A percentile compares a stretch with the other conserved stretches of the same genome.
These are phyloP conservation scores for Acipenser ruthenus DNA, from an alignment of 2,797 vertebrate species.

Conservation along the genomic window DNA sequence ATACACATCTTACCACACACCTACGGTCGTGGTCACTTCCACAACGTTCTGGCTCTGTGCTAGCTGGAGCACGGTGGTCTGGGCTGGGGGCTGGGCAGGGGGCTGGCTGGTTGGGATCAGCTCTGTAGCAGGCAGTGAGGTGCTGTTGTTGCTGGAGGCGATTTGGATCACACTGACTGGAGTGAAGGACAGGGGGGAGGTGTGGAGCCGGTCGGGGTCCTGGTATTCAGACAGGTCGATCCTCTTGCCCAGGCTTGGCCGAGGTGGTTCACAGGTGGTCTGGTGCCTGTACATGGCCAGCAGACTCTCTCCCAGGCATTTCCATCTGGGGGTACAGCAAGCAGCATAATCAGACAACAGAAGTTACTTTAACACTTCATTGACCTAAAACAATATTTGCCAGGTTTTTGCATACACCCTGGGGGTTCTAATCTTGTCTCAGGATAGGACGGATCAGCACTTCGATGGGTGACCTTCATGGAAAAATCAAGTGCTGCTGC, in stretches of 20 bases:
- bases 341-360: neutral
- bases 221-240: conserved; percentile 83
- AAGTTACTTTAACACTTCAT: neutral
- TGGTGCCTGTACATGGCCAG: conserved; percentile 86
- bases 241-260: conserved; percentile 78
- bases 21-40: conserved; percentile 56
- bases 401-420: no score
- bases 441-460: neutral
- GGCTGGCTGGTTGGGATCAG: conserved; percentile 47
- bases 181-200: conserved; percentile 32
- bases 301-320: conserved; percentile 82
- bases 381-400: neutral
- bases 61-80: conserved; percentile 44
- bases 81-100: conserved; percentile 47
- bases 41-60: conserved; percentile 54
- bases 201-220: conserved; percentile 55
- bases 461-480: neutral
- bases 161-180: conserved; percentile 53
- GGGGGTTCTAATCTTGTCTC: no score
- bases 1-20: conserved; percentile 54
- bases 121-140: conserved; percentile 38
- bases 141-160: conserved; percentile 38
- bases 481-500: no score
- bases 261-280: conserved; percentile 80
- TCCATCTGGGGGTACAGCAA: conserved; percentile 70